Percentiles rank a stretch among this genome's conserved stretches.
Evolutionary conservation across 1,140 invertebrate genomes (phyloP).

Genomic region (Diprion similis): DNA sequence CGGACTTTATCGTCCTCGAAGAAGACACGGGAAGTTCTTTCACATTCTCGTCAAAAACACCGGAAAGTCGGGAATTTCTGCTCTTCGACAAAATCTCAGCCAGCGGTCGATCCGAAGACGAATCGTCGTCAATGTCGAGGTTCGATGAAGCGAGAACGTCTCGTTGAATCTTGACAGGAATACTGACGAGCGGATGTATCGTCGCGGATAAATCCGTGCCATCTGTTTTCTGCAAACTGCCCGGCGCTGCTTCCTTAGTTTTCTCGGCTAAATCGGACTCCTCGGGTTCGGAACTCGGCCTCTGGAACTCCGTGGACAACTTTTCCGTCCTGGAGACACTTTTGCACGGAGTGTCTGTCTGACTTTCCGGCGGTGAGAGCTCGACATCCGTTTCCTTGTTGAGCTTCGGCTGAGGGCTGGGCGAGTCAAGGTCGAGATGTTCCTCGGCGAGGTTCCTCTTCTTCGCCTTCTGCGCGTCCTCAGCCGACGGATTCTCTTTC

Average conservation of each 20-base stretch:
- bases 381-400: too few species aligned
- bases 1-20: not conserved
- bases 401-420: constrained; percentile 16
- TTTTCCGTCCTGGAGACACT: not conserved
- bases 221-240: not conserved
- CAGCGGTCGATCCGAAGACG: not conserved
- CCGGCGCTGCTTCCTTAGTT: too few species aligned
- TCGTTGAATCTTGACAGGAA: not conserved
- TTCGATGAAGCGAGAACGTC: not conserved
- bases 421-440: constrained; percentile 47
- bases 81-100: constrained; percentile 10
- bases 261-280: too few species aligned
- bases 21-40: not conserved
- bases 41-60: not conserved
- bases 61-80: not conserved
- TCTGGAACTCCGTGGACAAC: not conserved
- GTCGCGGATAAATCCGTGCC: not conserved
- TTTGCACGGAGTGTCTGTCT: not conserved
- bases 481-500: not conserved
- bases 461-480: constrained; percentile 27
- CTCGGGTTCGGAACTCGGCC: not conserved
- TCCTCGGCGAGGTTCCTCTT: constrained; percentile 47
- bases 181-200: not conserved
- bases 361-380: too few species aligned
- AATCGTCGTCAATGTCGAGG: not conserved